phyloP scores from a whole-genome alignment of 2,888 invertebrate species.

The Thera britannica region DNA sequence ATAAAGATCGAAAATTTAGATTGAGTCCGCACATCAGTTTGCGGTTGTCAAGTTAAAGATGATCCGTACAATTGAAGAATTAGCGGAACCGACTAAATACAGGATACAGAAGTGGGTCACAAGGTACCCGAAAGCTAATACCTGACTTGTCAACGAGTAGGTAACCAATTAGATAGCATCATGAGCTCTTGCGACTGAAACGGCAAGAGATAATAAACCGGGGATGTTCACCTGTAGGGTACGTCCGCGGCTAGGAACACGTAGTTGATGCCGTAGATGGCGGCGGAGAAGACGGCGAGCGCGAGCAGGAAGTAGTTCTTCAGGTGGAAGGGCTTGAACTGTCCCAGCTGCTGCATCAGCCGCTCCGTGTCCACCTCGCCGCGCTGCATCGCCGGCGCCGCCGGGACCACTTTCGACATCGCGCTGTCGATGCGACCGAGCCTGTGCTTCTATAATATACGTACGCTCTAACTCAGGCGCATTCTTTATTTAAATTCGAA shows the following conservation, averaged over 20 bases:
- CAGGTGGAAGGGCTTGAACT: conserved; percentile 67
- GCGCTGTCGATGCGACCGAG: conserved; percentile 14
- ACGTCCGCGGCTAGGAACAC: conserved; percentile 74
- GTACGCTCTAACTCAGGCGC: neutral
- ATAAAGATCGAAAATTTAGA: no score
- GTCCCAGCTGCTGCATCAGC: conserved; percentile 74
- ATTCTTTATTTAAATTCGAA: conserved; percentile 10
- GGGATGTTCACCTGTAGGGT: conserved; percentile 57
- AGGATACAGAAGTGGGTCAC: conserved; percentile 17
- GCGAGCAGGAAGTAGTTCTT: conserved; percentile 62
- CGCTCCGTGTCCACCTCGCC: conserved; percentile 62
- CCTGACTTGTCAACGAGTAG: neutral
- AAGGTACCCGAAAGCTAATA: neutral
- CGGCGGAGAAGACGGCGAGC: conserved; percentile 54
- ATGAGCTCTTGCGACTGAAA: neutral
- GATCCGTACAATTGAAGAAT: conserved; percentile 1
- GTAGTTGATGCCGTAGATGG: conserved; percentile 68
- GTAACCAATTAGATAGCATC: neutral
- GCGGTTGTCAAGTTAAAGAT: neutral
- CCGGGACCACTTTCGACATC: neutral
- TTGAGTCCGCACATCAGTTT: neutral
- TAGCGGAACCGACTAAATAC: conserved; percentile 7
- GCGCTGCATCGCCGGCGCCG: conserved; percentile 29
- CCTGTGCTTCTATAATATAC: no score
- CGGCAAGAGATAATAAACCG: neutral